A percentile compares a stretch with the other conserved stretches of the same genome.
phyloP scores from a whole-genome alignment of 2,797 vertebrate genomes.

The Aeoliscus strigatus region DNA sequence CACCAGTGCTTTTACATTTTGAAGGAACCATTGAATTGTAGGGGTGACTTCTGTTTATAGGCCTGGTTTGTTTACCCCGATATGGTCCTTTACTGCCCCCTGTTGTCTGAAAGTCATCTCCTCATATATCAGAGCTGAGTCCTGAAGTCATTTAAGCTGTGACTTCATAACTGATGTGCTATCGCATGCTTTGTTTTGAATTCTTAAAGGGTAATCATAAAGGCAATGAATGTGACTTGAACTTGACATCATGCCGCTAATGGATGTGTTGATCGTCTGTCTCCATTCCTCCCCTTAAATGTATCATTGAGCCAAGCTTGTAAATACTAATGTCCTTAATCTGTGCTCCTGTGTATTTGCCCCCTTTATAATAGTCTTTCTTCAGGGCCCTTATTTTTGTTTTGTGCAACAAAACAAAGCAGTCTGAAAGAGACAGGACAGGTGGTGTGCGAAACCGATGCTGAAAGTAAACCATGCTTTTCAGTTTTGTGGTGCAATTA shows the following conservation, averaged over 20 bases:
- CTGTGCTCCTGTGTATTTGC: slow-evolving; percentile 63
- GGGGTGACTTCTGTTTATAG: slow-evolving; percentile 31
- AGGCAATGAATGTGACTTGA: slow-evolving; percentile 70
- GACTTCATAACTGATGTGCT: slow-evolving; percentile 41
- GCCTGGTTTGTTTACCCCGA: slow-evolving; percentile 30
- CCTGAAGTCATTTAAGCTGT: slow-evolving; percentile 30
- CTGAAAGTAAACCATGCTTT: slow-evolving; percentile 71
- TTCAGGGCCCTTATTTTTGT: slow-evolving; percentile 87
- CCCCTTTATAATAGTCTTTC: slow-evolving; percentile 72
- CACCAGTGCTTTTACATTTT: slow-evolving; percentile 55
- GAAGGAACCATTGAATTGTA: slow-evolving; percentile 55
- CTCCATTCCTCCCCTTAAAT: slow-evolving; percentile 45
- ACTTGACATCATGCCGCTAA: slow-evolving; percentile 67
- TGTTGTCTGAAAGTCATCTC: slow-evolving; percentile 52
- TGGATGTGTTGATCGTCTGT: slow-evolving; percentile 69
- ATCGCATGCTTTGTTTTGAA: slow-evolving; percentile 64
- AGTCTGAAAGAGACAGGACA: slow-evolving; percentile 66
- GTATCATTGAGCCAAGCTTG: slow-evolving; percentile 74
- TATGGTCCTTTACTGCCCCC: slow-evolving; percentile 63
- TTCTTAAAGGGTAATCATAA: slow-evolving; percentile 58
- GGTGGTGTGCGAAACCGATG: slow-evolving; percentile 70
- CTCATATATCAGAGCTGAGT: slow-evolving; percentile 27
- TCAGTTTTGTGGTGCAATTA: slow-evolving; percentile 66
- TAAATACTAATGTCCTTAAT: slow-evolving; percentile 75
- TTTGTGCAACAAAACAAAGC: slow-evolving; percentile 89